Evolutionary conservation across 2,888 invertebrate genomes (phyloP), one percentile per base, ranked within the genome.

Genomic region (Selenia dentaria): DNA sequence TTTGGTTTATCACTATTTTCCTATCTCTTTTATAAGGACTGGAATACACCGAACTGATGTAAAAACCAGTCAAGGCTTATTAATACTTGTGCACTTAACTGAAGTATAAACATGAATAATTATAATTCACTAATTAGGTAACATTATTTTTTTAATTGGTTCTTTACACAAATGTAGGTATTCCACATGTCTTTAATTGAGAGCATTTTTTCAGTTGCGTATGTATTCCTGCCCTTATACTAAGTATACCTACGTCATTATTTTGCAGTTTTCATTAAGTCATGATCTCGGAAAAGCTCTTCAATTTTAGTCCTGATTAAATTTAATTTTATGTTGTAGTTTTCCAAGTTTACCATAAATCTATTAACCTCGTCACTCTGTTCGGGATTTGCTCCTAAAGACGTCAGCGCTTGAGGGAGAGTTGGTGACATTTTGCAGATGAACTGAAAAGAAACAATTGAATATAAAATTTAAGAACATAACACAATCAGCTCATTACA

Each of bases 361-460:
- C 57, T 73, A 70, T 72, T 79, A 51, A 72, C 22, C 8, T 22
- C 22, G 2, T 22, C 22, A 22, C 8, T 8, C 8, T 22, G 22
- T 22, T 22, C 22, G 1, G 22, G 22, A 26, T 78, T 92, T 66
- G 78, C 81, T 54, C 78, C 92, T 67, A 91, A 84, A 48, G 84
- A 90, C 57, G 79, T 77, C 46, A 93, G 60, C 12, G 93, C 66
- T 65, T 93, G 92, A 8, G 91, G 88, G 41, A 94, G 85, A 3
- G 90, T 88, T 28, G 95, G 95, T 35, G 92, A 91, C 92, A 93
- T 92, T 60, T 91, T 92, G 56, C 93, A 92, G 48, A 94, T 89
- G 3, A 94, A 72, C 94, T 94, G 80, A 48, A 87, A 88, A 56
- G 51, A 44, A 63, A 57, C 10, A 10, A 10, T 10, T 10, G 1